Conservation (phyloP, 2,113 vertebrate species). For the Tinamus guttatus region DNA sequence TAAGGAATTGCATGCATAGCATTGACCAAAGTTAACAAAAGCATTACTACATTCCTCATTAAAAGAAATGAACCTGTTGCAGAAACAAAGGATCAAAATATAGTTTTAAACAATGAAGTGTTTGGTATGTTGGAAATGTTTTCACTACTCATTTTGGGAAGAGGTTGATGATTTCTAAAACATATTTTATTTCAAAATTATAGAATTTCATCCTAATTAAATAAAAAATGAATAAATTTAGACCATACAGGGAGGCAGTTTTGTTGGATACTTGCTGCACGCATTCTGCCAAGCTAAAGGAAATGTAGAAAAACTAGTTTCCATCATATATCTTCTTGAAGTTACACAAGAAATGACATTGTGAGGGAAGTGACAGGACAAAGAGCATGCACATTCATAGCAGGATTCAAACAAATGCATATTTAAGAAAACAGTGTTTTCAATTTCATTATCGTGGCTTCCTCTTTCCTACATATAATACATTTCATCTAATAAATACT, state of each 20-base stretch:
- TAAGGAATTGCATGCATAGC: not conserved
- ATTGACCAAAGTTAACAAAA: not conserved
- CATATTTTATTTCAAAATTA: not conserved
- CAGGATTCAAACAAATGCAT: not conserved
- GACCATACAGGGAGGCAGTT: not conserved
- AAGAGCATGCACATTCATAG: not conserved
- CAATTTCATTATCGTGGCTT: not conserved
- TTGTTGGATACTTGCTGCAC: not conserved
- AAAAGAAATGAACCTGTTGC: not conserved
- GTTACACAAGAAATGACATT: not conserved
- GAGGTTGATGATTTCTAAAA: not conserved
- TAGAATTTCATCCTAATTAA: not conserved
- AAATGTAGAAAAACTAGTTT: not conserved
- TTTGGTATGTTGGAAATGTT: not conserved
- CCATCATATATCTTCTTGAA: not conserved
- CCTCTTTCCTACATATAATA: not conserved
- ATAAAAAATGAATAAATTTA: not conserved
- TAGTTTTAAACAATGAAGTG: not conserved
- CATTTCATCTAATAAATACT: not conserved
- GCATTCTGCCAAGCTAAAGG: not conserved
- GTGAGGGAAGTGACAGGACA: not conserved
- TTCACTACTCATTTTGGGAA: fast-evolving
- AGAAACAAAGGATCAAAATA: not conserved
- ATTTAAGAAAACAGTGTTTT: not conserved
- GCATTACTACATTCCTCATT: not conserved